A percentile compares a stretch with the other conserved stretches of the same genome.
These are phyloP conservation scores for Sinonovacula constricta DNA, from an alignment of 1,140 invertebrate genomes.

Conservation along the genomic window DNA sequence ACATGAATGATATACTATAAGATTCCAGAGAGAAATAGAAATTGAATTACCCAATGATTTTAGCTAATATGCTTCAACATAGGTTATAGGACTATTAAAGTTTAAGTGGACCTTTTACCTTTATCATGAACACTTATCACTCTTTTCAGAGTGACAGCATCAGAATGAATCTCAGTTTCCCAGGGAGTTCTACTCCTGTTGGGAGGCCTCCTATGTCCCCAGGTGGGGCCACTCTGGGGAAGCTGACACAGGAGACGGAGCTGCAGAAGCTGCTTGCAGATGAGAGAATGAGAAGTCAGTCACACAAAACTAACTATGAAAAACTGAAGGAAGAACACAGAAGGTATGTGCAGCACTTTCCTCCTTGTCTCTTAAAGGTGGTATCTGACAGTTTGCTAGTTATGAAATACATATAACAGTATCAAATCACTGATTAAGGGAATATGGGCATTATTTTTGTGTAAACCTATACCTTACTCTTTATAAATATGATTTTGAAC, in stretches of 20 bases:
- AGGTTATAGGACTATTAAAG: neutral
- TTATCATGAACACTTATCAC: neutral
- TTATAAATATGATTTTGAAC: too few species aligned
- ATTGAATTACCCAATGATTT: neutral
- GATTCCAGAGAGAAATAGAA: neutral
- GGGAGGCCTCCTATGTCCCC: constrained; percentile 47
- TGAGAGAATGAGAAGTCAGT: constrained; percentile 74
- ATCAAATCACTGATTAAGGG: too few species aligned
- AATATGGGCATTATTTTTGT: too few species aligned
- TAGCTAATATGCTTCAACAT: neutral
- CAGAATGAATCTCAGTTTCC: constrained; percentile 48
- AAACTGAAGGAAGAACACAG: constrained; percentile 75
- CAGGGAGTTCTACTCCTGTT: constrained; percentile 8
- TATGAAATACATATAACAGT: too few species aligned
- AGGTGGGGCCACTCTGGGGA: constrained; percentile 53
- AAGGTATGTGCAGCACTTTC: constrained; percentile 57
- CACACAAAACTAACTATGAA: constrained; percentile 77
- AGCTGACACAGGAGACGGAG: constrained; percentile 69
- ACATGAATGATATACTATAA: neutral
- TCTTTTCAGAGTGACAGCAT: constrained; percentile 6
- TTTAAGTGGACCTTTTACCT: neutral
- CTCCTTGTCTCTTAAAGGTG: too few species aligned
- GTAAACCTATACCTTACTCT: too few species aligned
- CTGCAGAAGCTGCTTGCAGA: constrained; percentile 76
- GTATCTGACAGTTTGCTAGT: too few species aligned